Base-by-base conservation (phyloP, 2,797 vertebrate species). In the Enteromius anoplus region DNA sequence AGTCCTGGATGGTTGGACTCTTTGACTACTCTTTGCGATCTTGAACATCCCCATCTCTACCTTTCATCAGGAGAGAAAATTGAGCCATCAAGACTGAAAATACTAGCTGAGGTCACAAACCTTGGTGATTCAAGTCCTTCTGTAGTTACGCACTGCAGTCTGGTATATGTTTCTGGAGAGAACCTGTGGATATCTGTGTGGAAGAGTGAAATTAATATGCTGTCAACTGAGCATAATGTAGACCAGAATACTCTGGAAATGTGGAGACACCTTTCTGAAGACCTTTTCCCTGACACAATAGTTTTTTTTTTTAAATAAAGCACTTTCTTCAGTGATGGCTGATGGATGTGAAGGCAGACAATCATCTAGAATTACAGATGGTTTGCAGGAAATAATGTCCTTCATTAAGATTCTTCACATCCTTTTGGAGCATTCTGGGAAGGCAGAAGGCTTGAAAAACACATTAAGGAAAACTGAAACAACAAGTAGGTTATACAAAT, bases 61-160 rank as follows among this genome's bases (percentile, higher is more conserved):
- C 89, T 97, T 29, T 75, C 95, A 21, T 95, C 89, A 5, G 95
- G 95, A 4, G 94, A 96, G 86, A 93, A 87, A 70, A 86, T 96
- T 47, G 78, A 87, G 2, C 85, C 88, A 5, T 88, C 90, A 34
- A 79, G 83, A 5, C 85, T 95, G 17, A 94, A 92, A 82, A 72
- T 98, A 4, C 66, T 98, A 2, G 89, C 96, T 79, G 96, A 98
- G 86, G 78, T 93, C 65, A 92, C 92, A 10, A 94, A 95, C 53
- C 88, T 94, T 11, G 84, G 86, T 1, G 88, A 92, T 14, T 91
- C 95, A 17, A 91, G 92, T 45, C 96, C 97, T 0, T 94, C 94
- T 17, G 82, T 92, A 49, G 88, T 95, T 11, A 91, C 95, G 1
- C 84, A 19, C 0, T 96, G 95, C 79, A 89, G 91, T 80, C 86